Conservation (phyloP, 2,113 vertebrate species). For the Grantiella picta region DNA sequence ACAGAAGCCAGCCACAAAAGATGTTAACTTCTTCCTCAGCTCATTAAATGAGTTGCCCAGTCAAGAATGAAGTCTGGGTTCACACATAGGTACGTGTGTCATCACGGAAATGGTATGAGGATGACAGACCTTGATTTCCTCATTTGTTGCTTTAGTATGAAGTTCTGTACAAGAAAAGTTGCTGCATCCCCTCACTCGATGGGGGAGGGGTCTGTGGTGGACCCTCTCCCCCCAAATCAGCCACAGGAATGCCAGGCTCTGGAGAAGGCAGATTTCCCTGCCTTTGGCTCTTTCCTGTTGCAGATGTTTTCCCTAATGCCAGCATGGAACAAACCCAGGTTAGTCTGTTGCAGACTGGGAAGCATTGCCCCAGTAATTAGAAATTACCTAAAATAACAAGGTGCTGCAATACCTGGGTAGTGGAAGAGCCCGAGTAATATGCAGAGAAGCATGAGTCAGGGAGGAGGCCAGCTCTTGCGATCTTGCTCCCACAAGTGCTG, state of each 20-base stretch:
- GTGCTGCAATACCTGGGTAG: neutral
- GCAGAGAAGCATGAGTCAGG: neutral
- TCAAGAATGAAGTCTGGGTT: neutral
- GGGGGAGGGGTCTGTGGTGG: neutral
- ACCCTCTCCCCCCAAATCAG: neutral
- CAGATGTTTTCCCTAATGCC: neutral
- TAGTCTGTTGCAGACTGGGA: neutral
- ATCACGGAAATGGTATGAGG: neutral
- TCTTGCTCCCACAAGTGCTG: neutral
- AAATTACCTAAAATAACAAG: neutral
- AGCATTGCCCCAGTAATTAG: neutral
- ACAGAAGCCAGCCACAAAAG: neutral
- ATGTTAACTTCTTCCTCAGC: neutral
- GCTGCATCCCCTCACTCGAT: neutral
- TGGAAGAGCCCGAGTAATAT: neutral
- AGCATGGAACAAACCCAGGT: neutral
- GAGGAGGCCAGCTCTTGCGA: neutral
- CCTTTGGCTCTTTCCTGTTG: neutral
- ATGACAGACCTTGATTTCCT: neutral
- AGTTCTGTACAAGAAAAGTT: neutral
- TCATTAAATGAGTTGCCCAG: neutral
- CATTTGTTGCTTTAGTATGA: neutral
- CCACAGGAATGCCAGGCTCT: neutral
- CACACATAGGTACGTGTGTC: rapidly evolving
- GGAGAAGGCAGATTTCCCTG: neutral